These are phyloP conservation scores for Hypsopygia costalis DNA, from an alignment of 2,888 invertebrate genomes.

Conservation along the genomic window DNA sequence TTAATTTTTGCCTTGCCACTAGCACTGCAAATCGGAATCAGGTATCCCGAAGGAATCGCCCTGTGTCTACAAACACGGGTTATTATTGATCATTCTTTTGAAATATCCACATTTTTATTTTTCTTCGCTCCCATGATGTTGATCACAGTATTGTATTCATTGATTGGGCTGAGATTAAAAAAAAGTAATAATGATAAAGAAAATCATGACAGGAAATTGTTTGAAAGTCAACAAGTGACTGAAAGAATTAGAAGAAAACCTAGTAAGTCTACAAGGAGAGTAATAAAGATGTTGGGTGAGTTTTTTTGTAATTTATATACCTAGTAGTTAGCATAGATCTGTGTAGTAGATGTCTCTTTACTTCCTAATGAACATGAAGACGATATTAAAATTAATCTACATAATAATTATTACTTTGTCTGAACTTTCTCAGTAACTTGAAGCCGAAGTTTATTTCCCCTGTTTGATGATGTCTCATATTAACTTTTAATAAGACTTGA, in stretches of 20 bases:
- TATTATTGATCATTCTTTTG: constrained; percentile 83
- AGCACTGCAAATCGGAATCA: constrained; percentile 72
- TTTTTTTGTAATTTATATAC: too few relatives aligned
- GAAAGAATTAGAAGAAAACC: constrained; percentile 52
- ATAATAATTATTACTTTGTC: too few relatives aligned
- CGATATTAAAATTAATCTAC: too few relatives aligned
- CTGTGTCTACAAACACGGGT: constrained; percentile 74
- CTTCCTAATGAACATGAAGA: too few relatives aligned
- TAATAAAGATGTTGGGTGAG: constrained; percentile 89
- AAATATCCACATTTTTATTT: constrained; percentile 86
- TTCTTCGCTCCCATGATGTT: constrained; percentile 89
- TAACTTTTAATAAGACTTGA: too few relatives aligned
- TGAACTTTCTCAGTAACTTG: too few relatives aligned
- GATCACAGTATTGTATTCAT: constrained; percentile 86
- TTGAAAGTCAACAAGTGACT: constrained; percentile 35
- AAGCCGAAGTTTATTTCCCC: too few relatives aligned
- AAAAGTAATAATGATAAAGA: constrained; percentile 59
- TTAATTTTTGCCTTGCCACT: constrained; percentile 87
- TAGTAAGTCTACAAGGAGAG: constrained; percentile 83
- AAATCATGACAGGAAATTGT: constrained; percentile 36
- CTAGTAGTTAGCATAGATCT: too few relatives aligned
- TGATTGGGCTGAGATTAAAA: constrained; percentile 82
- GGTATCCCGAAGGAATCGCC: constrained; percentile 49
- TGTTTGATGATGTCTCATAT: too few relatives aligned
- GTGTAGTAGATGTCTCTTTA: too few relatives aligned